Conservation (phyloP, 1,140 invertebrate species). For the Sweltsa coloradensis region DNA sequence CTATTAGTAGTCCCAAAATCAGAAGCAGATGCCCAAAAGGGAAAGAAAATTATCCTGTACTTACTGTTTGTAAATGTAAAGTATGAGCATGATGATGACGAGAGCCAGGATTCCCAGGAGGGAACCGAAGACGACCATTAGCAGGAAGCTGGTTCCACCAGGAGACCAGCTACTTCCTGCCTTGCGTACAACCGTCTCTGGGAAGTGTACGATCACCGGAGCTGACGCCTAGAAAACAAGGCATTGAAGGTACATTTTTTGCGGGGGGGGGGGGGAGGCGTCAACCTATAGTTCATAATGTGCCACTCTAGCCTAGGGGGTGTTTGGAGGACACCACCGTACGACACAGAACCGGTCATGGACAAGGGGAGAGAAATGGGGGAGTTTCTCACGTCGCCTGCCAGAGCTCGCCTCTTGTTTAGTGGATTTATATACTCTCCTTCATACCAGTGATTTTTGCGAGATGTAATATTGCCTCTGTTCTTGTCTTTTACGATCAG, state of each 20-base stretch:
- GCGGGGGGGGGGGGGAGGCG: too few species aligned
- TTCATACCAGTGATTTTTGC: too few species aligned
- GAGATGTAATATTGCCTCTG: too few species aligned
- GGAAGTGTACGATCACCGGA: slow-evolving; percentile 60
- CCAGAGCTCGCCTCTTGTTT: not conserved
- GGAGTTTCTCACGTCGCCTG: not conserved
- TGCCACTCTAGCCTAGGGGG: slow-evolving; percentile 6
- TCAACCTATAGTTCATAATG: slow-evolving; percentile 1
- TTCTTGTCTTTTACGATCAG: too few species aligned
- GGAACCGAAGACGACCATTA: slow-evolving; percentile 55
- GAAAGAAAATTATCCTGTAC: slow-evolving; percentile 22
- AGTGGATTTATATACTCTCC: too few species aligned
- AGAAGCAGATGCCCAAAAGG: not conserved
- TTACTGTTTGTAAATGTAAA: slow-evolving; percentile 67
- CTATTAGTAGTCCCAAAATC: not conserved
- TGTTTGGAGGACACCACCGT: not conserved
- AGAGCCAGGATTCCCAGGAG: slow-evolving; percentile 56
- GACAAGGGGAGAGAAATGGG: not conserved
- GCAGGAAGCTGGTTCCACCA: slow-evolving; percentile 38
- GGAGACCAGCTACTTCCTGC: slow-evolving; percentile 29
- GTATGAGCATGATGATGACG: slow-evolving; percentile 55
- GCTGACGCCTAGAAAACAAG: slow-evolving; percentile 44
- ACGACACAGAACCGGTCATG: not conserved
- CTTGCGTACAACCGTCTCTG: slow-evolving; percentile 35
- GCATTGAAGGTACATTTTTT: not conserved